A percentile compares a stretch with the other conserved stretches of the same genome.
These are phyloP conservation scores for Psettodes erumei DNA, from an alignment of 2,113 vertebrate genomes.

Conservation along the genomic window DNA sequence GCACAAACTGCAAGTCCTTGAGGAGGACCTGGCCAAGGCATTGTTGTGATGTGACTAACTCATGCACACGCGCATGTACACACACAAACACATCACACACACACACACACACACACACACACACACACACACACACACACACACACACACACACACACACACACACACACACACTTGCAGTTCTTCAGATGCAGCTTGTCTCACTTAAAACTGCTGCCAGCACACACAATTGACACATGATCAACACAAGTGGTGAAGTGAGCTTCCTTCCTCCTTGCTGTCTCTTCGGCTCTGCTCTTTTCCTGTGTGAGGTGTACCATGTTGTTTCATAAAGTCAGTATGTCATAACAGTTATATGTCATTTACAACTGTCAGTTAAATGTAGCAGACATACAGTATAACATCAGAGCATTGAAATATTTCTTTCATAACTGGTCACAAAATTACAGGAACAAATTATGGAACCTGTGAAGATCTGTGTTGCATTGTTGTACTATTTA, in stretches of 20 bases:
- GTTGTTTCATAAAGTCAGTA: neutral
- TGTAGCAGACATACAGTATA: too few relatives aligned
- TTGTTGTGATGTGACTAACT: too few relatives aligned
- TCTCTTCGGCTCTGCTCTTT: neutral
- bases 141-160: too few relatives aligned
- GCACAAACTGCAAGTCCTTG: conserved; percentile 60
- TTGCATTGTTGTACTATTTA: too few relatives aligned
- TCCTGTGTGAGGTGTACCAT: neutral
- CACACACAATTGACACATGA: conserved; percentile 22
- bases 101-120: conserved; percentile 37
- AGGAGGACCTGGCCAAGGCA: conserved; percentile 52
- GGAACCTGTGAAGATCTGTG: too few relatives aligned
- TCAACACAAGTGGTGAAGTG: neutral
- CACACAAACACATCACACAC: conserved; percentile 25
- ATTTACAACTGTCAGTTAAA: too few relatives aligned
- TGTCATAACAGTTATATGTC: too few relatives aligned
- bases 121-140: conserved; percentile 32
- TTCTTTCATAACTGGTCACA: too few relatives aligned
- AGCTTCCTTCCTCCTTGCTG: neutral
- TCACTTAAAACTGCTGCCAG: conserved; percentile 20
- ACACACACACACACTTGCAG: too few relatives aligned
- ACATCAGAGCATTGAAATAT: too few relatives aligned
- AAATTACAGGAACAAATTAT: too few relatives aligned
- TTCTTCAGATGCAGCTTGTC: conserved; percentile 9
- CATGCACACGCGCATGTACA: too few relatives aligned